Percentiles rank a stretch among this genome's conserved stretches.
Evolutionary conservation across 2,113 vertebrate genomes (phyloP).

Genomic region (Felis chaus): DNA sequence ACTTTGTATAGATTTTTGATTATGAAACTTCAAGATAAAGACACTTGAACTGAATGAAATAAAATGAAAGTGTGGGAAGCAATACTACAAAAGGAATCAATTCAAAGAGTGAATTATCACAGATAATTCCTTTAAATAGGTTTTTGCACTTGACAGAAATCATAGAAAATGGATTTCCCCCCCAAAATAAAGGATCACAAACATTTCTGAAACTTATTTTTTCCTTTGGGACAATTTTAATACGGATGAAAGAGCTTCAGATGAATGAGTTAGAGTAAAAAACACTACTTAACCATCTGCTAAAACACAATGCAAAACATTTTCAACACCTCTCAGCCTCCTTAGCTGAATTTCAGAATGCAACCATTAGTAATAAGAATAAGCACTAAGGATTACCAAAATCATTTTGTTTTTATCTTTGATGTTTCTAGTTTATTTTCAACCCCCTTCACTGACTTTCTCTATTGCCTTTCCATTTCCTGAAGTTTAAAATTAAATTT

Average conservation of each 20-base stretch:
- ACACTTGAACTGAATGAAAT: slow-evolving; percentile 12
- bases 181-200: slow-evolving; percentile 57
- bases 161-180: slow-evolving; percentile 64
- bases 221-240: slow-evolving; percentile 65
- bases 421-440: slow-evolving; percentile 38
- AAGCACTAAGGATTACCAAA: not conserved
- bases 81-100: slow-evolving; percentile 47
- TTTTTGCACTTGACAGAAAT: slow-evolving; percentile 64
- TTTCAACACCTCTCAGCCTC: slow-evolving; percentile 45
- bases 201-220: slow-evolving; percentile 57
- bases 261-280: slow-evolving; percentile 53
- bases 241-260: slow-evolving; percentile 58
- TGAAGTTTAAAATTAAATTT: slow-evolving; percentile 36
- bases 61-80: slow-evolving; percentile 34
- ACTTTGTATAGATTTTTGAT: not conserved
- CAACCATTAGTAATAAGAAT: not conserved
- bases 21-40: slow-evolving; percentile 42
- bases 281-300: slow-evolving; percentile 61
- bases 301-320: slow-evolving; percentile 36
- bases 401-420: slow-evolving; percentile 36
- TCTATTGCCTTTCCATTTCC: slow-evolving; percentile 38
- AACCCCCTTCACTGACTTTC: not conserved
- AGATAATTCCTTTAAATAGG: slow-evolving; percentile 73
- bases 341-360: slow-evolving; percentile 49
- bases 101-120: slow-evolving; percentile 60